A percentile compares a stretch with the other conserved stretches of the same genome.
phyloP scores from a whole-genome alignment of 2,888 invertebrate genomes.

The Perizoma affinitatum region DNA sequence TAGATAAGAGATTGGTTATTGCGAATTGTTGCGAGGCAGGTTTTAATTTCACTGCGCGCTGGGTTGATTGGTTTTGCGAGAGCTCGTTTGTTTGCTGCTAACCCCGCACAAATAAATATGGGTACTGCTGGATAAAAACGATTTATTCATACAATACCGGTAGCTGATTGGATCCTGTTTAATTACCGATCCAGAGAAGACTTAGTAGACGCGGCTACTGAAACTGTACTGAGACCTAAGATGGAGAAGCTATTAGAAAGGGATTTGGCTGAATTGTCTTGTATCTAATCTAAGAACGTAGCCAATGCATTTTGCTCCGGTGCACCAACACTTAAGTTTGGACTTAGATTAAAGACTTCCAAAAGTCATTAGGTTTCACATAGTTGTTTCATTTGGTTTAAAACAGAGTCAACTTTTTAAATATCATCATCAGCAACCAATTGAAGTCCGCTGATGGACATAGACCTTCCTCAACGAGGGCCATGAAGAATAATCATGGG shows the following conservation, averaged over 20 bases:
- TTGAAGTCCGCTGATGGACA: no score
- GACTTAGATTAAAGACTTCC: not conserved
- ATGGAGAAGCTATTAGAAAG: constrained; percentile 15
- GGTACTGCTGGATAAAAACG: constrained; percentile 16
- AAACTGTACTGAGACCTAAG: constrained; percentile 18
- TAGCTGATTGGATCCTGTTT: constrained; percentile 26
- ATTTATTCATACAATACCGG: constrained; percentile 25
- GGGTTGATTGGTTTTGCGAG: constrained; percentile 58
- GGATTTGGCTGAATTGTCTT: constrained; percentile 17
- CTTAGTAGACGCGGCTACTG: constrained; percentile 11
- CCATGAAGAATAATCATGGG: no score
- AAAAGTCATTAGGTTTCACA: no score
- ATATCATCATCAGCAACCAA: no score
- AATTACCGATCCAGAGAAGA: constrained; percentile 11
- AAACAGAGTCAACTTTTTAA: no score
- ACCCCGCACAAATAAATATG: constrained; percentile 21
- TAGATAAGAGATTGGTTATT: constrained; percentile 83
- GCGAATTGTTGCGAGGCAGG: constrained; percentile 71
- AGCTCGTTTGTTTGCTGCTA: constrained; percentile 43
- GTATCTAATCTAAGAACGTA: constrained; percentile 9
- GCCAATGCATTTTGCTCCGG: constrained; percentile 2
- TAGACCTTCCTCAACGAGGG: no score
- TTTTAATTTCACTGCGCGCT: constrained; percentile 74
- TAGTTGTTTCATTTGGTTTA: no score
- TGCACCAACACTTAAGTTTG: not conserved